Percentiles rank a stretch among this genome's conserved stretches.
Conservation (phyloP, 2,888 invertebrate species). For the Artemia sp. region DNA sequence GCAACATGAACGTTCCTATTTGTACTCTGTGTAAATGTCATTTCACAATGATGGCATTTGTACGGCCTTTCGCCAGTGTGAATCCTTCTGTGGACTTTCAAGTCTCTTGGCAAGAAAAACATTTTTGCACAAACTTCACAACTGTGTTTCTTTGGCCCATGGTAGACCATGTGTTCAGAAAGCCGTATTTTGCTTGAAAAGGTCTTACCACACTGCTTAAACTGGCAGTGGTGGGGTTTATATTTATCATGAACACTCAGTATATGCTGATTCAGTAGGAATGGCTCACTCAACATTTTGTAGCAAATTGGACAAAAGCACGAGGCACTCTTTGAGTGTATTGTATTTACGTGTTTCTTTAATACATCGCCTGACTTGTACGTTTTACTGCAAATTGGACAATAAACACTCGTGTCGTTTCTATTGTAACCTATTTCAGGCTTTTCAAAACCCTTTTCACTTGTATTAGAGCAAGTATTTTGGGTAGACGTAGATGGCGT, state of each 20-base stretch:
- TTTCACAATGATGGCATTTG: slow-evolving; percentile 67
- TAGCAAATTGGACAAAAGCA: not conserved
- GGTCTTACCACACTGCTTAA: not conserved
- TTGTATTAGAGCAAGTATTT: no score
- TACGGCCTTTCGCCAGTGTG: slow-evolving; percentile 80
- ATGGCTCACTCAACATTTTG: not conserved
- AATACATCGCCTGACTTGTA: not conserved
- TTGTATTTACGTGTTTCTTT: not conserved
- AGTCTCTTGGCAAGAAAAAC: slow-evolving; percentile 38
- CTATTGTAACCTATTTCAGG: no score
- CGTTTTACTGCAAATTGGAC: no score
- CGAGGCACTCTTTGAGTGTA: not conserved
- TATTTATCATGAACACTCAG: not conserved
- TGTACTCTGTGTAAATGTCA: slow-evolving; percentile 68
- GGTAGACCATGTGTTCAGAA: not conserved
- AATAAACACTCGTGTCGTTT: no score
- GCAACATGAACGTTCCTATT: not conserved
- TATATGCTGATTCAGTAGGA: not conserved
- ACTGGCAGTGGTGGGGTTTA: not conserved
- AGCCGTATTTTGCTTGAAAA: not conserved
- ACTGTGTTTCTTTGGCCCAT: slow-evolving; percentile 30
- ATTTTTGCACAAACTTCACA: no score
- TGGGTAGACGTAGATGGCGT: no score
- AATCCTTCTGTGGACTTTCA: slow-evolving; percentile 75
- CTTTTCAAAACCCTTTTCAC: no score